A percentile compares a stretch with the other conserved stretches of the same genome.
phyloP scores from a whole-genome alignment of 2,113 vertebrate genomes.

The Genyomyrus donnyi region DNA sequence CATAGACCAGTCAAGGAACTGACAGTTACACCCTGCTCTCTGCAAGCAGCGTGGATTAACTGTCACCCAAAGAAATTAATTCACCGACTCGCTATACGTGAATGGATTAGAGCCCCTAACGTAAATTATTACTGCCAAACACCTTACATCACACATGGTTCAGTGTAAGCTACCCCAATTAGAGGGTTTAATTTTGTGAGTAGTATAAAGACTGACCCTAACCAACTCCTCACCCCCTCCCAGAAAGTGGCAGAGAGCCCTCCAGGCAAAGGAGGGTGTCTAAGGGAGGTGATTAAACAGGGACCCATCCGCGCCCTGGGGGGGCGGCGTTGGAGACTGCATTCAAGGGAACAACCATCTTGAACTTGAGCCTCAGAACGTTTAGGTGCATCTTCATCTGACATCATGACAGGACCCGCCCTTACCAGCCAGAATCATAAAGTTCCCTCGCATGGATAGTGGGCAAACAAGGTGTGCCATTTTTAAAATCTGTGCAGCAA shows the following conservation, averaged over 20 bases:
- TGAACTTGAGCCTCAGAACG: not conserved
- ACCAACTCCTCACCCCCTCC: not conserved
- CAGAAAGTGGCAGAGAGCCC: not conserved
- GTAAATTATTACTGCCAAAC: not conserved
- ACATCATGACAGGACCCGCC: not conserved
- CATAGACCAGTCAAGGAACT: not conserved
- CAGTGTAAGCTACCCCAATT: not conserved
- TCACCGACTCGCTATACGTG: not conserved
- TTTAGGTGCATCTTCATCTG: not conserved
- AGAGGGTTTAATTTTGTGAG: not conserved
- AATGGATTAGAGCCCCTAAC: not conserved
- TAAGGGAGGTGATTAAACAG: not conserved
- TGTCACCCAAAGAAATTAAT: not conserved
- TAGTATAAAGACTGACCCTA: not conserved
- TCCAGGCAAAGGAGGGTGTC: not conserved
- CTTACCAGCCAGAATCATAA: not conserved
- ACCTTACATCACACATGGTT: not conserved
- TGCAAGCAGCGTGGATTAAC: not conserved
- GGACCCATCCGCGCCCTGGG: not conserved
- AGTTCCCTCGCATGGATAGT: not conserved
- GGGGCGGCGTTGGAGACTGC: not conserved
- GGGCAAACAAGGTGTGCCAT: not conserved
- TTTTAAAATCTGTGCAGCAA: not conserved
- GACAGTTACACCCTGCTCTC: not conserved
- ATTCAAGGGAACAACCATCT: not conserved